These are phyloP conservation scores for Goniozus legneri DNA, from an alignment of 1,140 invertebrate species.

Conservation along the genomic window DNA sequence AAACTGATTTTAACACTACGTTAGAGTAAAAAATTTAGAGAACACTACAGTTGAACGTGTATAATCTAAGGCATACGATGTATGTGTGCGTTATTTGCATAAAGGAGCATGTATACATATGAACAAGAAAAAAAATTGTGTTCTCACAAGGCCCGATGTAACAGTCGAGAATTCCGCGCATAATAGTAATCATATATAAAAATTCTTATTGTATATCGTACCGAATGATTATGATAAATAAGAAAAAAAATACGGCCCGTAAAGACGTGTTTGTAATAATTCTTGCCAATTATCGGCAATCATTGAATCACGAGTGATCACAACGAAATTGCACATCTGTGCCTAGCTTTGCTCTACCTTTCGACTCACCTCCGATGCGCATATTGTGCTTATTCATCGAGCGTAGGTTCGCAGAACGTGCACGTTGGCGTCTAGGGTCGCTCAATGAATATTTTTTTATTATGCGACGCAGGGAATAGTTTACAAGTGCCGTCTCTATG, in stretches of 20 bases:
- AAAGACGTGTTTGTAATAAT: constrained; percentile 10
- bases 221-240: too few species aligned
- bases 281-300: constrained; percentile 9
- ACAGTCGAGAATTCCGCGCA: constrained; percentile 28
- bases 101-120: constrained; percentile 9
- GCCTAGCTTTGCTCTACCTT: constrained; percentile 38
- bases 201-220: too few species aligned
- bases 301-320: constrained; percentile 22
- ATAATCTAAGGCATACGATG: constrained; percentile 15
- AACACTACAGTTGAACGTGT: constrained; percentile 24
- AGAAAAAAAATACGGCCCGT: too few species aligned
- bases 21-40: constrained; percentile 18
- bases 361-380: too few species aligned
- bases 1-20: constrained; percentile 34
- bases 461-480: too few species aligned
- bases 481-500: too few species aligned
- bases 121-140: constrained; percentile 5
- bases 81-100: constrained; percentile 8
- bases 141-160: constrained; percentile 8
- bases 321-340: constrained; percentile 31
- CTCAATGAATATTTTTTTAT: too few species aligned
- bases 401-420: too few species aligned
- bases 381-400: too few species aligned
- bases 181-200: too few species aligned
- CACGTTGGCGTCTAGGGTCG: too few species aligned